Base-by-base conservation (phyloP, 1,140 invertebrate species). In the Thaumatotibia leucotreta region DNA sequence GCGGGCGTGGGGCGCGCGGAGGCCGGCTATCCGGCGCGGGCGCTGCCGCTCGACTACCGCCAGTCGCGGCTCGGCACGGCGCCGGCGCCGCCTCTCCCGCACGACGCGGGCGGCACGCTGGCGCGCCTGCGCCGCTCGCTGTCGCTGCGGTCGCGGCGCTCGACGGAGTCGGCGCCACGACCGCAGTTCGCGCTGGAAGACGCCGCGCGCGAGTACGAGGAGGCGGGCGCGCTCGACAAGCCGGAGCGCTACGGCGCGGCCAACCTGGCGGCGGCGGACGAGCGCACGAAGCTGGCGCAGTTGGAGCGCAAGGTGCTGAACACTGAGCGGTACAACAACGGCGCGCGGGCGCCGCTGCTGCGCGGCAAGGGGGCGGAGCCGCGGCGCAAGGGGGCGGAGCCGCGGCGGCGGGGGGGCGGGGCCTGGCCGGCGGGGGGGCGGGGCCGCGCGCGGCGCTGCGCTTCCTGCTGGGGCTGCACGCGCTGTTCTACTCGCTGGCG, bases 71-170 rank as follows among this genome's bases (percentile, higher is more conserved):
- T 11, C 0, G 62, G 27, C 27, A 27, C 11, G 32, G 20, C 45
- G 58, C 64, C 27, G 45, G 31, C 50, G 68, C 61, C 14, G 66
- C 70, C 33, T 62, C 4, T 50, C 33, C 29, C 31, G 14, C 45
- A 66, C 50, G 63, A 66, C 63, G 71, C 76, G 20, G 72, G 78
- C 63, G 77, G 78, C 64, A 76, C 76, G 33, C 66, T 68, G 45
- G 84, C 83, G 6, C 79, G 83, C 74, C 83, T 86, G 70, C 84
- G 79, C 35, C 65, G 81, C 61, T 67, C 79, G 45, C 62, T 69
- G 31, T 20, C 69, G 39, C 24, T 64, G 65, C 70, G 73, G 39
- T 66, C 74, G 70, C 75, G 73, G 66, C 75, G 67, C 54, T 66
- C 63, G 39, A 68, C 61, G 20, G 58, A 66, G 22, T 68, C 69